Base-by-base conservation (phyloP, 1,140 invertebrate genomes). In the Procambarus virginalis region DNA sequence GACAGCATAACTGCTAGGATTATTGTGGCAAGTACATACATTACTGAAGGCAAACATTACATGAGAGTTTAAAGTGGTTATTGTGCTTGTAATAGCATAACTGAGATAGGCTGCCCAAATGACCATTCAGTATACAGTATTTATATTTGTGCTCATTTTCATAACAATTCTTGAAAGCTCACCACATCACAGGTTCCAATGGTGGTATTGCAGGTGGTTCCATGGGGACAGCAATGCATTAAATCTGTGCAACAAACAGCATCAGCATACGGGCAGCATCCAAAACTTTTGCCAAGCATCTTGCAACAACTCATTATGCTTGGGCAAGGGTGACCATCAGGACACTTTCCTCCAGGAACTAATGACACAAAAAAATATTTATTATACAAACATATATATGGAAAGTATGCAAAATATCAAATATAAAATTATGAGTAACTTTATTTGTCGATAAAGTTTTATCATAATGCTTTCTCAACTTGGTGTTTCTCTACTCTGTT, bases 181-280 rank as follows among this genome's bases (percentile, higher is more conserved):
- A 84, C 87, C 51, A 60, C 55, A 89, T 89, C 87, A 89, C 87
- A 89, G n/a, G 87, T 84, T 12, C 80, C 87, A 20, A 60, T 3
- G 5, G 81, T 46, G 8, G 90, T 58, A 84, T 93, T 92, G 91
- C 93, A 94, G 45, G 48, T 90, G 45, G 78, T 92, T 34, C 92
- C 91, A 20, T 92, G 77, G 6, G 93, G 93, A 85, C 93, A 94
- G 83, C 93, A 94, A 87, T 94, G 93, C 1, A 92, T 48, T 45
- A 77, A 48, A 82, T 94, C 93, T 8, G 86, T 45, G 84, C 93
- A 94, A 91, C 94, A 94, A 76, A 92, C 91, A 45, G 92, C 94
- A 89, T 94, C 90, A 10, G 81, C 6, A 46, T 92, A 91, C 20
- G 93, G 93, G 82, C 93, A 93, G 82, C 93, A 93, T n/a, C 92